These are phyloP conservation scores for Varanus salvator DNA, from an alignment of 2,113 vertebrate species.

Conservation along the genomic window DNA sequence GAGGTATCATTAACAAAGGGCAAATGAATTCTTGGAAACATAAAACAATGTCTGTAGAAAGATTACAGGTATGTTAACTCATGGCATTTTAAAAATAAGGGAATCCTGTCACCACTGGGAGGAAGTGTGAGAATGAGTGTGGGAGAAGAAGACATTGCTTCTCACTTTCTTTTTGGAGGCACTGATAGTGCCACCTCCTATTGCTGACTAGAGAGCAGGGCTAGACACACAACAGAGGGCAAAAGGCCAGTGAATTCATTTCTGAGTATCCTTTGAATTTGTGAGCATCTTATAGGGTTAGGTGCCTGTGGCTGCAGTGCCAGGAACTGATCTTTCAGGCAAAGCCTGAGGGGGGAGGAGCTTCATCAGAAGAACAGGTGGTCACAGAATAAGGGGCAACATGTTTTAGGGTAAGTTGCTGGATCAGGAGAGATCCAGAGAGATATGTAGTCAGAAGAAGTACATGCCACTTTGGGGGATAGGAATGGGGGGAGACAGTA, in stretches of 20 bases:
- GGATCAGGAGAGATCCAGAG: too few species aligned
- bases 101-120: not conserved
- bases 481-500: too few species aligned
- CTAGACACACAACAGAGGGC: not conserved
- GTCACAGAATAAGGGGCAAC: too few species aligned
- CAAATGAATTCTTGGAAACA: slow-evolving; percentile 72
- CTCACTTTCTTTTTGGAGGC: slow-evolving; percentile 17
- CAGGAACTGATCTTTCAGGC: not conserved
- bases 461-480: too few species aligned
- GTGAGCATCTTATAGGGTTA: not conserved
- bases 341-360: not conserved
- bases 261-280: not conserved
- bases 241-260: not conserved
- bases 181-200: not conserved
- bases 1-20: slow-evolving; percentile 78
- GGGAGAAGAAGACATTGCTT: not conserved
- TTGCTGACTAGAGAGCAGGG: not conserved
- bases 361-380: too few species aligned
- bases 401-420: too few species aligned
- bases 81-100: slow-evolving; percentile 33
- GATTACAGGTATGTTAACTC: slow-evolving; percentile 38
- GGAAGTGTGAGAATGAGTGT: not conserved
- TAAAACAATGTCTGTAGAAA: slow-evolving; percentile 26
- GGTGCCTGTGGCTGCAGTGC: not conserved
- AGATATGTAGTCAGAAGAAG: too few species aligned